Evolutionary conservation across 1,140 invertebrate species (phyloP), one percentile per base, ranked within the genome.

Genomic region (Hypsibius dujardini): DNA sequence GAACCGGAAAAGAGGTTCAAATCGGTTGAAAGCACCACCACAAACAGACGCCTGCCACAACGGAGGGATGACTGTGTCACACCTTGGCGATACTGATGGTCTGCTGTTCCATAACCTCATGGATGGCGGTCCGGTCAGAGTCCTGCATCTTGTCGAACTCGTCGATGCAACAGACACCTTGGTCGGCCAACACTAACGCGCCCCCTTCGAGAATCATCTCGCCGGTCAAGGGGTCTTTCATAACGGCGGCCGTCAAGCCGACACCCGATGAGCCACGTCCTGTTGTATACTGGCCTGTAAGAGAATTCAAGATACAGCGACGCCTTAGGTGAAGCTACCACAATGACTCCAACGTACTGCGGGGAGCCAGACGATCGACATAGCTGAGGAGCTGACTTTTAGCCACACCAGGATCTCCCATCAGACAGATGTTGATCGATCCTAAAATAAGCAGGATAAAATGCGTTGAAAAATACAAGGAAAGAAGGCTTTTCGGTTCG

Each of bases 141-240:
- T 98, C 95, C 60, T 92, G 88, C 95, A 99, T 98, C 82, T 99
- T 99, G 80, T 99, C 96, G 81, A 99, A 99, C 82, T 99, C 96
- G 78, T 98, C 95, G 79, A 99, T 99, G 78, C 95, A 98, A 79
- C 95, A 98, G 50, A 98, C 90, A 45, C 96, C 86, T 77, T 93
- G 87, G 83, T 99, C 96, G 15, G 95, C 95, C 67, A 99, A 78
- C 12, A 99, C 95, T 1, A 99, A 81, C n/a, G 95, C 93, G 42
- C 96, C 96, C 47, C 95, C 95, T 81, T 99, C 95, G 1, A 98
- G 79, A 74, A 89, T 90, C 91, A 98, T 94, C 82, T 98, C 92
- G 1, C 91, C 92, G 0, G 95, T 98, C 28, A 98, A 79, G 0
- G 91, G 90, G 82, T 99, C 96, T 82, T 95, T 98, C 84, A 97